phyloP scores from a whole-genome alignment of 2,888 invertebrate species.

The Zygothrica quintamaculata region DNA sequence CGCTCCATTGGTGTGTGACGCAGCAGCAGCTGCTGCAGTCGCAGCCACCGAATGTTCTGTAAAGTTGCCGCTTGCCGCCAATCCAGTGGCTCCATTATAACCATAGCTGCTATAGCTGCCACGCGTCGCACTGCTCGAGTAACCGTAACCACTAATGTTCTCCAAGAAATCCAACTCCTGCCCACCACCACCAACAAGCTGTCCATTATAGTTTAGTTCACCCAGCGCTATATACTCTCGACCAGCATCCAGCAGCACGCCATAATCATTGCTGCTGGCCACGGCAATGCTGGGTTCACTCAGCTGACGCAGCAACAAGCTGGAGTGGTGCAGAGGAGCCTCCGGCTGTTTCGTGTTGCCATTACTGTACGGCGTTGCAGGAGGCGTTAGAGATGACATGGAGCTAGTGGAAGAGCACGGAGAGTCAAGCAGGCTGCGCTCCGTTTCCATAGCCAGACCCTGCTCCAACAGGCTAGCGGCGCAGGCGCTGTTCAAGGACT shows the following conservation, averaged over 20 bases:
- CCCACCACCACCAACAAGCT: constrained; percentile 19
- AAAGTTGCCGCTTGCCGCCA: constrained; percentile 25
- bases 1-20: constrained; percentile 82
- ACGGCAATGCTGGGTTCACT: constrained; percentile 51
- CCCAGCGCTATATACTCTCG: constrained; percentile 77
- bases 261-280: constrained; percentile 61
- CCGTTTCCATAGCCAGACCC: constrained; percentile 57
- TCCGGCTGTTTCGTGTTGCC: constrained; percentile 20
- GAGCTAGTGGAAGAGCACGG: constrained; percentile 83
- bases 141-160: constrained; percentile 56
- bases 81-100: constrained; percentile 26
- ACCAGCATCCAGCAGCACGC: constrained; percentile 73
- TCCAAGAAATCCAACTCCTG: constrained; percentile 70
- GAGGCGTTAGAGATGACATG: constrained; percentile 82
- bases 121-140: constrained; percentile 20
- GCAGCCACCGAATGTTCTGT: constrained; percentile 26
- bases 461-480: constrained; percentile 76
- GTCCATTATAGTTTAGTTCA: constrained; percentile 60
- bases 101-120: constrained; percentile 42
- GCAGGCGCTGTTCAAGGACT: constrained; percentile 80
- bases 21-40: constrained; percentile 19
- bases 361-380: constrained; percentile 81
- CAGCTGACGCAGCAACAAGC: constrained; percentile 71
- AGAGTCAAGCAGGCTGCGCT: constrained; percentile 79
- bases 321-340: constrained; percentile 46